These are phyloP conservation scores for Diogma glabrata DNA, from an alignment of 2,888 invertebrate species.

Conservation along the genomic window DNA sequence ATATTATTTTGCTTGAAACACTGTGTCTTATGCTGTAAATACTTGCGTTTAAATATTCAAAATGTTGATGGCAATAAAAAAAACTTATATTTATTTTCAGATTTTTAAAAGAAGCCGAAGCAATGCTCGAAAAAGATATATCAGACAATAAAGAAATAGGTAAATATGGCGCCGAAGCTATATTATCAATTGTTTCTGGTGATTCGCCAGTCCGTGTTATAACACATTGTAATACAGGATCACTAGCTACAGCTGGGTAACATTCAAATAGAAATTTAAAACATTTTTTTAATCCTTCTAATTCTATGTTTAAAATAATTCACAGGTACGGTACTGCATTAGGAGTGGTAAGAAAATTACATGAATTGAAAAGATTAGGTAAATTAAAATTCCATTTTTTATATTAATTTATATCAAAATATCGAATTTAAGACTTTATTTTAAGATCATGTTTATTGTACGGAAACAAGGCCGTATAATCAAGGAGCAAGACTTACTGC, in stretches of 20 bases:
- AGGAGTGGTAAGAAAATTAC: constrained; percentile 82
- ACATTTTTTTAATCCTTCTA: neutral
- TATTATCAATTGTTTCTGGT: constrained; percentile 47
- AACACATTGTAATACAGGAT: constrained; percentile 98
- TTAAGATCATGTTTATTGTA: constrained; percentile 88
- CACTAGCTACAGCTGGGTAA: constrained; percentile 85
- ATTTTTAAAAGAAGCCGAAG: constrained; percentile 64
- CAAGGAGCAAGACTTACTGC: constrained; percentile 94
- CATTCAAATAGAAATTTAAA: neutral
- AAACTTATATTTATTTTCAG: constrained; percentile 39
- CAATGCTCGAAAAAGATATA: constrained; percentile 77
- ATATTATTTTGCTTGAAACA: no score
- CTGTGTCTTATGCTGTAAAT: no score
- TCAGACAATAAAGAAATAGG: constrained; percentile 81
- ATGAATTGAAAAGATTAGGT: constrained; percentile 53
- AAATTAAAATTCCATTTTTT: no score
- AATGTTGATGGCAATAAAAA: no score
- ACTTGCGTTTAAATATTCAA: no score
- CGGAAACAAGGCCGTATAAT: constrained; percentile 97
- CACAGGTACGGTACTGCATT: constrained; percentile 81
- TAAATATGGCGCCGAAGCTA: constrained; percentile 65
- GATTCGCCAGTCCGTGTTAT: constrained; percentile 56
- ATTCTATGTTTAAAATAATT: neutral
- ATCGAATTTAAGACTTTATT: no score
- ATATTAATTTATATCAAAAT: no score